Percentiles rank a stretch among this genome's conserved stretches.
These are phyloP conservation scores for Aethes cnicana DNA, from an alignment of 2,888 invertebrate species.

Conservation along the genomic window DNA sequence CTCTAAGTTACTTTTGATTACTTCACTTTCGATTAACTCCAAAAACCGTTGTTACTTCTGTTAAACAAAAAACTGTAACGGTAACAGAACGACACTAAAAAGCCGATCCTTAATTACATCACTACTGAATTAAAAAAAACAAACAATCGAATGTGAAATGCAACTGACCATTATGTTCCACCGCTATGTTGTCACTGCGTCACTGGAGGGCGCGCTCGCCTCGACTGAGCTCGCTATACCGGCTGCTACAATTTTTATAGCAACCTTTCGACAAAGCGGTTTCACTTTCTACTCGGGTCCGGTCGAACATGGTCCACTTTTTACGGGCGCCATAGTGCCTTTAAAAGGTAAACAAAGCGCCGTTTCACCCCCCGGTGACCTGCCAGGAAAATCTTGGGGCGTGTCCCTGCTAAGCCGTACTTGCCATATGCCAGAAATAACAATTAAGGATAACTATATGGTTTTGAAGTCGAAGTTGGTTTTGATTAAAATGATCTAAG, in stretches of 20 bases:
- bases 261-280: slow-evolving; percentile 60
- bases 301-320: slow-evolving; percentile 71
- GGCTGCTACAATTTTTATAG: slow-evolving; percentile 75
- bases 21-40: no score
- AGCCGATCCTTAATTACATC: slow-evolving; percentile 34
- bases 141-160: slow-evolving; percentile 56
- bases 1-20: no score
- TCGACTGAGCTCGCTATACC: slow-evolving; percentile 63
- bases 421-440: slow-evolving; percentile 9
- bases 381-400: slow-evolving; percentile 25
- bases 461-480: not conserved
- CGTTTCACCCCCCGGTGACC: slow-evolving; percentile 38
- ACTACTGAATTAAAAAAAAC: slow-evolving; percentile 45
- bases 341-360: slow-evolving; percentile 65
- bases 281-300: slow-evolving; percentile 77
- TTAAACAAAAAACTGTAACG: no score
- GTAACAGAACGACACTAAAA: slow-evolving; percentile 26
- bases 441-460: not conserved
- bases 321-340: slow-evolving; percentile 54
- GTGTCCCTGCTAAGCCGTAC: slow-evolving; percentile 16
- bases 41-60: no score
- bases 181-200: slow-evolving; percentile 47
- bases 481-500: no score
- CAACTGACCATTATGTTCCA: slow-evolving; percentile 67
- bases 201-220: slow-evolving; percentile 53